These are phyloP conservation scores for Cydia splendana DNA, from an alignment of 1,140 invertebrate genomes.

Conservation along the genomic window DNA sequence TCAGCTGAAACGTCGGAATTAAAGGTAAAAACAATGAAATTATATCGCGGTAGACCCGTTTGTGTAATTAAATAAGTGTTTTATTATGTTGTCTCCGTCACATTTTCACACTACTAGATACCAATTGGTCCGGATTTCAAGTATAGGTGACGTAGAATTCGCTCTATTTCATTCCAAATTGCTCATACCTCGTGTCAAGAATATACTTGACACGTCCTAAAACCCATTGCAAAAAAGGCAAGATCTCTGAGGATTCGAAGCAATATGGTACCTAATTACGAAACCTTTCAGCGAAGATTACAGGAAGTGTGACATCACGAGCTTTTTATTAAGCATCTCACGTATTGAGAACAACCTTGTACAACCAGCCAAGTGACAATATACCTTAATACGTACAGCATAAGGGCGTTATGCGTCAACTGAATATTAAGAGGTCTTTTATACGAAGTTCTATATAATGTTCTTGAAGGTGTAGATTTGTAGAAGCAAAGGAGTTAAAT, in stretches of 20 bases:
- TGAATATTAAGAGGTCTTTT: not conserved
- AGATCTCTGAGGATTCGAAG: not conserved
- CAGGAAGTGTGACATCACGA: not conserved
- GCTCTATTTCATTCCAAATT: not conserved
- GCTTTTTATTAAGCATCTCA: not conserved
- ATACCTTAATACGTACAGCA: not conserved
- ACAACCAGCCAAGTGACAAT: not conserved
- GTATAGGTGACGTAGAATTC: too few relatives aligned
- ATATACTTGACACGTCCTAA: not conserved
- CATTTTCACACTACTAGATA: too few relatives aligned
- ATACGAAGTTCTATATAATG: not conserved
- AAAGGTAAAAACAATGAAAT: too few relatives aligned
- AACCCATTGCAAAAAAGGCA: not conserved
- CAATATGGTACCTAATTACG: not conserved
- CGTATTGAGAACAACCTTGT: not conserved
- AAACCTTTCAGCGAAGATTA: not conserved
- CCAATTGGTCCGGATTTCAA: too few relatives aligned
- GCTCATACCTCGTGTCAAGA: not conserved
- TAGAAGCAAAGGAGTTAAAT: too few relatives aligned
- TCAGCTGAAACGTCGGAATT: too few relatives aligned
- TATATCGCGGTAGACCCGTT: too few relatives aligned
- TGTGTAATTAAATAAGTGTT: too few relatives aligned
- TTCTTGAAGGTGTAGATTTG: not conserved
- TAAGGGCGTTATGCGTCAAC: not conserved
- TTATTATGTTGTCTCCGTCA: too few relatives aligned